Evolutionary conservation across 2,113 vertebrate species (phyloP), one percentile per base, ranked within the genome.

Genomic region (Siniperca knerii): DNA sequence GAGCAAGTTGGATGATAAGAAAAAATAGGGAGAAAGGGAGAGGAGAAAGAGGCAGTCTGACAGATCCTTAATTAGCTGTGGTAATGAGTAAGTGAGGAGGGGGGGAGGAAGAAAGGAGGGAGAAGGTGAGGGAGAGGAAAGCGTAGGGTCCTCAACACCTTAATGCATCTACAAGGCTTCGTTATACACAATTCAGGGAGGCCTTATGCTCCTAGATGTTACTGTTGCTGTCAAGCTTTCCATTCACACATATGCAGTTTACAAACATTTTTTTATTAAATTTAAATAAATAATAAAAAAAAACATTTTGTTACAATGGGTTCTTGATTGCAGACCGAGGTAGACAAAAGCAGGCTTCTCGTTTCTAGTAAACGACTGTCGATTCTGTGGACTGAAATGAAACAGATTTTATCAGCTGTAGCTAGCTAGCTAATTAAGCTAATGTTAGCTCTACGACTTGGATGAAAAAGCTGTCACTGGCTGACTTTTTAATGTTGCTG

Each of bases 41-140:
- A 50, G 75, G 66, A 37, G 67, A 55, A 6, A 52, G 85, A 52
- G 61, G 44, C 44, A 20, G 77, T 77, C 65, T 84, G 90, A 89
- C 85, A 90, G 58, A 72, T 62, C 42, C 55, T 69, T 92, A 89
- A 93, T 91, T 89, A 91, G 57, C 66, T 74, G 57, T 64, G 54
- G 40, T 89, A 83, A 89, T 89, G 77, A 91, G 73, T 57, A 64
- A 61, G 42, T 69, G 55, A 71, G 54, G 35, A 46, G 65, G 15
- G 48, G 10, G 40, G 50, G 21, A 12, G 60, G 15, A 29, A 23
- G n/a, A 50, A 25, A 46, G 58, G 48, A 50, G 35, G 48, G 78
- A 66, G 52, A 9, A 40, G 35, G 57, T 25, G 40, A 5, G 37
- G 35, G 4, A 7, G 50, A 54, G 52, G n/a, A 9, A 48, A 20